Percentiles rank a stretch among this genome's conserved stretches.
phyloP scores from a whole-genome alignment of 2,797 vertebrate species.

The Tenualosa thibaudeaui region DNA sequence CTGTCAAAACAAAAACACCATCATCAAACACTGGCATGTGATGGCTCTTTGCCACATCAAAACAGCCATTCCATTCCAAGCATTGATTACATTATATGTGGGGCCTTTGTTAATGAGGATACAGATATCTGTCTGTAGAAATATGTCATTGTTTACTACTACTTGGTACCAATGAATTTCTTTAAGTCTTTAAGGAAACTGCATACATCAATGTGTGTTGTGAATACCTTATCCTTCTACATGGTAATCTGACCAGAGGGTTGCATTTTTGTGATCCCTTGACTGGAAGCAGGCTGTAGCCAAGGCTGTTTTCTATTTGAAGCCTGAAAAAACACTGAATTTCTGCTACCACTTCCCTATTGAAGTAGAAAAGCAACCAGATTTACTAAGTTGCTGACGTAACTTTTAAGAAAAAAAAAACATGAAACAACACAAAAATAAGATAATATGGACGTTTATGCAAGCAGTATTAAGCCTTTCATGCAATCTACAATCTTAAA shows the following conservation, averaged over 20 bases:
- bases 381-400: background rate
- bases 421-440: background rate
- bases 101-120: background rate
- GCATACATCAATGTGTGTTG: background rate
- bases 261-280: no score
- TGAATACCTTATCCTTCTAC: no score
- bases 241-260: no score
- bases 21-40: background rate
- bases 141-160: background rate
- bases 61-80: background rate
- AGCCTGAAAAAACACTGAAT: background rate
- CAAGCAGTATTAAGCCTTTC: conserved; percentile 18
- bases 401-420: background rate
- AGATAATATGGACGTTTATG: background rate
- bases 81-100: background rate
- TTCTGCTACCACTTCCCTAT: background rate
- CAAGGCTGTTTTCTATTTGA: no score
- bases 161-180: background rate
- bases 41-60: background rate
- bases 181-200: background rate
- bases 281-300: no score
- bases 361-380: background rate
- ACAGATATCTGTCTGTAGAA: background rate
- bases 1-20: conserved; percentile 34
- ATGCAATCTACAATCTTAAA: conserved; percentile 10